Percentiles rank a stretch among this genome's conserved stretches.
phyloP scores from a whole-genome alignment of 2,888 invertebrate genomes.

The Hylaea fasciaria region DNA sequence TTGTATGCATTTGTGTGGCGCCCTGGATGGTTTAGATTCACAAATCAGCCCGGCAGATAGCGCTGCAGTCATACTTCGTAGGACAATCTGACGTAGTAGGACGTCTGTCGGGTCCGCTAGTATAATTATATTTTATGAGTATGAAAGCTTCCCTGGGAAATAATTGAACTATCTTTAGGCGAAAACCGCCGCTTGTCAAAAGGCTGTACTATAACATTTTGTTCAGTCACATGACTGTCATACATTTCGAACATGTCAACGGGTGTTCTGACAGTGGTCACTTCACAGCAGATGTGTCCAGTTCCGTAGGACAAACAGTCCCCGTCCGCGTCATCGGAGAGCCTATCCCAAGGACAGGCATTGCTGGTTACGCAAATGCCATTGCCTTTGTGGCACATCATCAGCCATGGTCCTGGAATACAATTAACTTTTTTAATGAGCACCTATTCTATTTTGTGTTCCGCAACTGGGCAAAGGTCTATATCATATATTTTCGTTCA shows the following conservation, averaged over 20 bases:
- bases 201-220: neutral
- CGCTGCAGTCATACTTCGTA: no score
- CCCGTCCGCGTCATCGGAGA: slow-evolving; percentile 41
- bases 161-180: no score
- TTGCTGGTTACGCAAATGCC: slow-evolving; percentile 54
- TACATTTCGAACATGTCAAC: slow-evolving; percentile 46
- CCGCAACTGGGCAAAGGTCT: no score
- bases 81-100: no score
- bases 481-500: no score
- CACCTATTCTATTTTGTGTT: no score
- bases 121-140: neutral
- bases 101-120: no score
- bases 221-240: slow-evolving; percentile 19
- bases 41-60: no score
- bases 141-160: no score
- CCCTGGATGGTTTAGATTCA: no score
- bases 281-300: slow-evolving; percentile 53
- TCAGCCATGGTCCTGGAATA: slow-evolving; percentile 41
- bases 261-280: slow-evolving; percentile 45
- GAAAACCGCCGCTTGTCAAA: no score
- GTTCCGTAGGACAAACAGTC: slow-evolving; percentile 43
- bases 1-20: no score
- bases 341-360: slow-evolving; percentile 49
- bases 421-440: neutral
- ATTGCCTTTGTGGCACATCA: slow-evolving; percentile 38